These are phyloP conservation scores for Agrilus cyanescens DNA, from an alignment of 2,888 invertebrate species.

Conservation along the genomic window DNA sequence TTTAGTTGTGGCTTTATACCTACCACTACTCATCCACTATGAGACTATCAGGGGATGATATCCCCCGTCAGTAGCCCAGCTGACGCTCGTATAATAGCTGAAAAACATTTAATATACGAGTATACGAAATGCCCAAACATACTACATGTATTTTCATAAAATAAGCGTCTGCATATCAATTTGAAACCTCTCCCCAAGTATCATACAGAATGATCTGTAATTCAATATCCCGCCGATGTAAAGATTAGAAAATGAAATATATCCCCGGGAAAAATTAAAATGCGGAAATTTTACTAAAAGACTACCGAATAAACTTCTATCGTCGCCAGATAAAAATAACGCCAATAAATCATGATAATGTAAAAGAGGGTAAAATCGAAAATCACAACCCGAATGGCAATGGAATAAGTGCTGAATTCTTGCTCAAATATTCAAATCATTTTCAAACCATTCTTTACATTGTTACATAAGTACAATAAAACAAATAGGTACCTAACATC, in stretches of 20 bases:
- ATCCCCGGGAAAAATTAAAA: conserved; percentile 3
- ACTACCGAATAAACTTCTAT: no score
- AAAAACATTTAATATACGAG: conserved; percentile 26
- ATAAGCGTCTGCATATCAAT: conserved; percentile 27
- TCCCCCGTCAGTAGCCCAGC: conserved; percentile 17
- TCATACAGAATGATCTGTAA: conserved; percentile 11
- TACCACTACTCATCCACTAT: conserved; percentile 8
- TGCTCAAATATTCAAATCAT: no score
- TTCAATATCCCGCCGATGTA: conserved; percentile 14
- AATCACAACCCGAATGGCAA: no score
- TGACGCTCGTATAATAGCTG: conserved; percentile 26
- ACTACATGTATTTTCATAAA: conserved; percentile 26
- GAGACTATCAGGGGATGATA: no score
- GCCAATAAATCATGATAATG: no score
- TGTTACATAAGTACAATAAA: no score
- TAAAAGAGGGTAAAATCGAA: no score
- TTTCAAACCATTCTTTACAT: no score
- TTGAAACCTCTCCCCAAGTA: conserved; percentile 15
- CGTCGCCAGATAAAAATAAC: no score
- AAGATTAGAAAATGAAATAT: conserved; percentile 14
- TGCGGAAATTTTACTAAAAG: no score
- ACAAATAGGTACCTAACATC: no score
- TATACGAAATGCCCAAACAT: conserved; percentile 26
- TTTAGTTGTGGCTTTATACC: not conserved
- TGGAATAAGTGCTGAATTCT: no score